Percentiles rank a stretch among this genome's conserved stretches.
phyloP scores from a whole-genome alignment of 2,888 invertebrate genomes.

The Tenthredo distinguenda region DNA sequence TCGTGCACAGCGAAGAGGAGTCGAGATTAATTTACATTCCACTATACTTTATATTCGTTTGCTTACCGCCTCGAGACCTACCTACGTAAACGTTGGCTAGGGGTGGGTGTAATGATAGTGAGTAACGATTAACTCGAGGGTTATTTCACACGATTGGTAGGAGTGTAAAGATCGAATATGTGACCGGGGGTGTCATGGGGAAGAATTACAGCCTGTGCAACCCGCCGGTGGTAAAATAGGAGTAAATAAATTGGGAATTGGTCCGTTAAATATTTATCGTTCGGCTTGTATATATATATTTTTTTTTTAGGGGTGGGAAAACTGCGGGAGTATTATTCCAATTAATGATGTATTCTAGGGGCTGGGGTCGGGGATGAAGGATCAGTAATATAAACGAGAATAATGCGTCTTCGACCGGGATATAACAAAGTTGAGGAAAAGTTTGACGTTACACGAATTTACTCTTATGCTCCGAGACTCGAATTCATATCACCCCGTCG shows the following conservation, averaged over 20 bases:
- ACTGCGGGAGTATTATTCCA: not conserved
- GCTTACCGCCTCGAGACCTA: not conserved
- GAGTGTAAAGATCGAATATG: not conserved
- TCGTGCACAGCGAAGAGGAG: not conserved
- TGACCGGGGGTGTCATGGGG: not conserved
- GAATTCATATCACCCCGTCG: slow-evolving; percentile 20
- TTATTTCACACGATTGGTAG: slow-evolving; percentile 8
- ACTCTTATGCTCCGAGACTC: not conserved
- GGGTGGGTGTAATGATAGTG: not conserved
- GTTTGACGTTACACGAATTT: slow-evolving; percentile 26
- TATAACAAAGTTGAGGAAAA: not conserved
- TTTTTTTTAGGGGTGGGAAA: not conserved
- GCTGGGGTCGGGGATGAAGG: not conserved
- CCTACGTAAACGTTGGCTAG: not conserved
- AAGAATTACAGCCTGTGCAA: not conserved
- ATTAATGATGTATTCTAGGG: slow-evolving; percentile 9
- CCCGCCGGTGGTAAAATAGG: not conserved
- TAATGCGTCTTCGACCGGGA: not conserved
- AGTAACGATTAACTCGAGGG: slow-evolving; percentile 9
- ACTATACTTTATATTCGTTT: slow-evolving; percentile 30
- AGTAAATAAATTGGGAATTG: not conserved
- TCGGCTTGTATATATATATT: not conserved
- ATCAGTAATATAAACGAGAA: slow-evolving; percentile 23
- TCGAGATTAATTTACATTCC: slow-evolving; percentile 30
- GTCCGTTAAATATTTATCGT: slow-evolving; percentile 44